These are phyloP conservation scores for Nibea coibor DNA, from an alignment of 2,113 vertebrate genomes.

Conservation along the genomic window DNA sequence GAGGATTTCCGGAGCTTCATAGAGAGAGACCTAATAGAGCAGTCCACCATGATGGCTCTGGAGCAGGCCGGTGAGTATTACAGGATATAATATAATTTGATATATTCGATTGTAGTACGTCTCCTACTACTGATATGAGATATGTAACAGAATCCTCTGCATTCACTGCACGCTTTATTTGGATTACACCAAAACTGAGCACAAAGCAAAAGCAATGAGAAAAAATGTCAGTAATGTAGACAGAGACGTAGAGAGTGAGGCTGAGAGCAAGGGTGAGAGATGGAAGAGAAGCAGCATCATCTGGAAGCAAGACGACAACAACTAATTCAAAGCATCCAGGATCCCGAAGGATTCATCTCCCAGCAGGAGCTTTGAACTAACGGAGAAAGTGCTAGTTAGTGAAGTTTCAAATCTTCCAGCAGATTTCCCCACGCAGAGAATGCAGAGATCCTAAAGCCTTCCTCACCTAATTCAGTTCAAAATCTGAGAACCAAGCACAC, in stretches of 20 bases:
- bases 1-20: conserved; percentile 98
- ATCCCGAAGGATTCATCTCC: conserved; percentile 61
- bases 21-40: conserved; percentile 96
- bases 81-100: not conserved
- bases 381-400: conserved; percentile 41
- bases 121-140: conserved; percentile 16
- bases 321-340: conserved; percentile 59
- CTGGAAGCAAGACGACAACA: conserved; percentile 59
- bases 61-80: conserved; percentile 93
- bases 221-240: conserved; percentile 25
- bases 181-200: conserved; percentile 19
- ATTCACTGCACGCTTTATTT: conserved; percentile 8
- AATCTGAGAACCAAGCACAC: conserved; percentile 7
- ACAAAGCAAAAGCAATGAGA: not conserved
- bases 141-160: conserved; percentile 5
- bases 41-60: conserved; percentile 97
- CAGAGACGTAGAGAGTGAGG: conserved; percentile 32
- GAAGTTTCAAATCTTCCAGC: conserved; percentile 51
- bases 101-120: not conserved
- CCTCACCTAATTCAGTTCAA: conserved; percentile 16
- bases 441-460: conserved; percentile 11
- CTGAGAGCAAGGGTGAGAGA: conserved; percentile 29
- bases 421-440: conserved; percentile 18
- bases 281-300: conserved; percentile 54
- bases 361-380: conserved; percentile 57